Evolutionary conservation across 1,140 invertebrate genomes (phyloP).

Genomic region (Melipona quadrifasciata): DNA sequence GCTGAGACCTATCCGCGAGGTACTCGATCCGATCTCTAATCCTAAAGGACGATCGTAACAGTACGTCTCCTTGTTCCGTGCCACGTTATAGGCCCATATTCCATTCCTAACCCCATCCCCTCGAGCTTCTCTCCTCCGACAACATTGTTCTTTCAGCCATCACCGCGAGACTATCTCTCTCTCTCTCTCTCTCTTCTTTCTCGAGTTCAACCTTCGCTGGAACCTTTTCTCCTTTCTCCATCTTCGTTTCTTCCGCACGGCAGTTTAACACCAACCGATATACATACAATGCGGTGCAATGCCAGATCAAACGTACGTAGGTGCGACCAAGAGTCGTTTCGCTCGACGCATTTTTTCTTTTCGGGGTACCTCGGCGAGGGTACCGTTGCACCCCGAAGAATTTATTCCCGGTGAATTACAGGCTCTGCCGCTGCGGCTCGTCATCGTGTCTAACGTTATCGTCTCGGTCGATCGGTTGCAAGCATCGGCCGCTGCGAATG

Average conservation of each 20-base stretch:
- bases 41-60: neutral
- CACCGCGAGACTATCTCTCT: neutral
- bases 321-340: conserved; percentile 42
- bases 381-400: conserved; percentile 36
- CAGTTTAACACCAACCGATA: conserved; percentile 64
- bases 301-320: conserved; percentile 63
- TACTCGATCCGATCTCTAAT: too few species aligned
- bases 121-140: conserved; percentile 25
- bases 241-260: neutral
- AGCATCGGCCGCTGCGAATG: neutral
- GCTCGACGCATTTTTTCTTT: neutral
- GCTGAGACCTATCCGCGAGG: too few species aligned
- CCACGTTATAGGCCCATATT: neutral
- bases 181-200: too few species aligned
- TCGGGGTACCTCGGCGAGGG: neutral
- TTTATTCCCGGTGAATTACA: conserved; percentile 59
- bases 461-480: neutral
- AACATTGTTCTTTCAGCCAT: conserved; percentile 69
- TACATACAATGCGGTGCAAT: conserved; percentile 76
- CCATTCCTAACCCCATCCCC: neutral
- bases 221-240: neutral
- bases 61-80: neutral
- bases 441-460: conserved; percentile 6
- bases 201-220: neutral
- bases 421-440: neutral